Evolutionary conservation across 92 coral and sea anemone genomes (phyloP).

Genomic region (Porites cylindrica): DNA sequence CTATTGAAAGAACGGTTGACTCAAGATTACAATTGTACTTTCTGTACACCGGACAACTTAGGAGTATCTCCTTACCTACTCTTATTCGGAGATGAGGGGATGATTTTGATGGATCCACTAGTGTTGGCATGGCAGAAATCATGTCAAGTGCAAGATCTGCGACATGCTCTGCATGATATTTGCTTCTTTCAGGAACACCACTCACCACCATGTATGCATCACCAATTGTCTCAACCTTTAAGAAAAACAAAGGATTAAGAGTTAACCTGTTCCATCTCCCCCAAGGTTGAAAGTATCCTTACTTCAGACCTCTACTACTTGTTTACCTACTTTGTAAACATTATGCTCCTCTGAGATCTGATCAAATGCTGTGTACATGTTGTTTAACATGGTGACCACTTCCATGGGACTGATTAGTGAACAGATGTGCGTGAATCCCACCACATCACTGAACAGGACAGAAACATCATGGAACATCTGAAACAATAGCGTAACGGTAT

Average conservation of each 20-base stretch:
- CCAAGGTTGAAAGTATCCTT: too few relatives aligned
- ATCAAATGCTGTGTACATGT: constrained; percentile 91
- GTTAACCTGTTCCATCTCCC: too few relatives aligned
- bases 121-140: constrained; percentile 79
- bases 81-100: constrained; percentile 74
- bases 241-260: neutral
- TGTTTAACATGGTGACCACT: constrained; percentile 90
- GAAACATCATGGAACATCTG: constrained; percentile 93
- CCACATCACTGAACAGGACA: constrained; percentile 90
- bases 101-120: constrained; percentile 72
- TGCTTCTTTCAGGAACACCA: constrained; percentile 89
- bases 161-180: constrained; percentile 89
- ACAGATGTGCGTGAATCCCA: constrained; percentile 89
- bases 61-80: constrained; percentile 58
- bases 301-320: neutral
- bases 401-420: constrained; percentile 88
- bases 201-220: constrained; percentile 97
- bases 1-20: too few relatives aligned
- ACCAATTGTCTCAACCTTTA: constrained; percentile 93
- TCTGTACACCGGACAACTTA: too few relatives aligned
- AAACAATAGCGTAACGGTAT: neutral
- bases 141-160: constrained; percentile 88
- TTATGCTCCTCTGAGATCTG: constrained; percentile 84
- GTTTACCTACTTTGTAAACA: constrained; percentile 77
- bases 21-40: too few relatives aligned